A percentile compares a stretch with the other conserved stretches of the same genome.
These are phyloP conservation scores for Hesperia comma DNA, from an alignment of 2,888 invertebrate species.

Conservation along the genomic window DNA sequence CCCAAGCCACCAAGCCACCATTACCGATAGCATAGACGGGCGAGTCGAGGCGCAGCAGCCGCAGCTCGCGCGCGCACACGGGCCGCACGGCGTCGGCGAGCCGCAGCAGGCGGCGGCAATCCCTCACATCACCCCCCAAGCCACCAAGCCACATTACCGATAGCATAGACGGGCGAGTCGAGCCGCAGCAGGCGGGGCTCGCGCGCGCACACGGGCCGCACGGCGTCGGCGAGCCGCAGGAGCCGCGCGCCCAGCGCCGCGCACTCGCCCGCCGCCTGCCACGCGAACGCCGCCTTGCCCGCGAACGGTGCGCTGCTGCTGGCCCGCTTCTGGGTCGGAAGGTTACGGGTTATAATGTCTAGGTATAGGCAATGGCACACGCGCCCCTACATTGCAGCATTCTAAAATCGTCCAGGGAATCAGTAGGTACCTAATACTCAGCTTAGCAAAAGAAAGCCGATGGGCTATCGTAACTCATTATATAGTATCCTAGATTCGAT, in stretches of 20 bases:
- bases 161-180: conserved; percentile 61
- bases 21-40: conserved; percentile 49
- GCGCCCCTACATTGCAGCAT: no score
- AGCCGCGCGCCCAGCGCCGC: conserved; percentile 58
- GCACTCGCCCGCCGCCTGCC: conserved; percentile 57
- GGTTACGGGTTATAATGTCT: not conserved
- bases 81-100: conserved; percentile 63
- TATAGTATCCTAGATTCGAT: no score
- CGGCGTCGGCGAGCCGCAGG: conserved; percentile 63
- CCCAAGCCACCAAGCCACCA: no score
- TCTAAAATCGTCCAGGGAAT: no score
- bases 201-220: conserved; percentile 54
- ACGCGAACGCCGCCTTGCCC: conserved; percentile 60
- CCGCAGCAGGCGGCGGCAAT: conserved; percentile 51
- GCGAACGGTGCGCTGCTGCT: conserved; percentile 27
- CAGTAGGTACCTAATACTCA: no score
- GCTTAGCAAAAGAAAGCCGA: no score
- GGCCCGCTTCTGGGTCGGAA: conserved; percentile 35
- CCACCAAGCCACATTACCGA: conserved; percentile 59
- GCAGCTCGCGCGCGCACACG: conserved; percentile 60
- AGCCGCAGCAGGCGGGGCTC: conserved; percentile 65
- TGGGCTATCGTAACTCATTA: no score
- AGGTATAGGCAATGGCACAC: no score
- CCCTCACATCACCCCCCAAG: no score
- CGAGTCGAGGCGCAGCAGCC: conserved; percentile 58